These are phyloP conservation scores for Pantherophis guttatus DNA, from an alignment of 2,113 vertebrate genomes.

Conservation along the genomic window DNA sequence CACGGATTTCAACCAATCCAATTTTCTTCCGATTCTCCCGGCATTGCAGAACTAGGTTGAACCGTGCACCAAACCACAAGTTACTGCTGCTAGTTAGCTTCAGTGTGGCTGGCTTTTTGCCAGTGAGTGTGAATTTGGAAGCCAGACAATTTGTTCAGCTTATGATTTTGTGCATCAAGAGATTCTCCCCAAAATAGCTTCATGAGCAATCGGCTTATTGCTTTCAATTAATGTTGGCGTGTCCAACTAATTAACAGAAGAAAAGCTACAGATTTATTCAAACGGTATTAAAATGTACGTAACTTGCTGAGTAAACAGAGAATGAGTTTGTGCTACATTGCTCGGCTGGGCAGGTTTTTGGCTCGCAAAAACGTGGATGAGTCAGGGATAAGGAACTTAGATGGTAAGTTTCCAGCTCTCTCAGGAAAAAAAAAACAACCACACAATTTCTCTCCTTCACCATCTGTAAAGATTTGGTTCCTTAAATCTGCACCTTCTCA, in stretches of 20 bases:
- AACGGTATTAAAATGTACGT: background rate
- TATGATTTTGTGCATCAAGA: background rate
- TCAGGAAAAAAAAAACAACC: background rate
- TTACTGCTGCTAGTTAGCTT: background rate
- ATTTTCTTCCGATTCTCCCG: background rate
- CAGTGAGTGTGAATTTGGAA: background rate
- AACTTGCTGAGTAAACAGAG: background rate
- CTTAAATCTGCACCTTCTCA: background rate
- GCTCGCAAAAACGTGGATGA: background rate
- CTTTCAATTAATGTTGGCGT: background rate
- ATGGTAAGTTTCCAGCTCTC: background rate
- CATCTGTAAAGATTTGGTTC: background rate
- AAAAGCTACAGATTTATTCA: background rate
- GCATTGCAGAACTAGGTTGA: background rate
- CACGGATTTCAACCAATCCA: background rate
- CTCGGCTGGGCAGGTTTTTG: background rate
- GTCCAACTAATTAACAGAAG: background rate
- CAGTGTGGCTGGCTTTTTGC: background rate
- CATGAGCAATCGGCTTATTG: background rate
- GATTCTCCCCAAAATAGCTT: background rate
- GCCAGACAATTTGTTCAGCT: background rate
- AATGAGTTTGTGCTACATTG: background rate
- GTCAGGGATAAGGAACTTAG: background rate
- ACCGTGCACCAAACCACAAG: background rate
- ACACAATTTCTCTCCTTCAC: background rate